Evolutionary conservation across 2,113 vertebrate genomes (phyloP), one percentile per base, ranked within the genome.

Genomic region (Tachuris rubrigastra): DNA sequence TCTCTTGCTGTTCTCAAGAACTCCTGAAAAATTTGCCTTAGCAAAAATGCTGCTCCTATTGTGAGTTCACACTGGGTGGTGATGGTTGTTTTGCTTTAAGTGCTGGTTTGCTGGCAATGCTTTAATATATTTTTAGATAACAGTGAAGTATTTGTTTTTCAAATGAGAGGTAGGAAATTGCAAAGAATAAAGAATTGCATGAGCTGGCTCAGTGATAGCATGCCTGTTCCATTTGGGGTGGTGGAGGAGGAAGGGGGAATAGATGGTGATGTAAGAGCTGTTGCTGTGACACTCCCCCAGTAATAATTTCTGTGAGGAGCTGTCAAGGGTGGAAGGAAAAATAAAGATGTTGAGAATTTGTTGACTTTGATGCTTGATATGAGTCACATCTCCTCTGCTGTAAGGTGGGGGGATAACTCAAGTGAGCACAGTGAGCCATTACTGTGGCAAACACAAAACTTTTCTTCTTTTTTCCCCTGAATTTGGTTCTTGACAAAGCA

Each of bases 91-190:
- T 93, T 96, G 93, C 90, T 94, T 95, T 63, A 81, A 95, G 71
- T 86, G 75, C 90, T 74, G 87, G 37, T 79, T 88, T 91, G 95
- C 82, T 96, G 94, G 94, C 95, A 96, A 30, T 77, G 93, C 67
- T 96, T 95, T 95, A 94, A 95, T 94, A 67, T 85, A 90, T 94
- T 97, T 96, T 96, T 94, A 96, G 95, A 90, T 94, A 97, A 97
- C 92, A 94, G 90, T 83, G 67, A 85, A 93, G 85, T 96, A 95
- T 96, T 97, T 93, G 93, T 93, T 96, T 97, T 96, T 93, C 85
- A 77, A 94, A 85, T 69, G 71, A 80, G 93, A 93, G 84, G 88
- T 97, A 94, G 90, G 96, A 95, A 96, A 91, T 92, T 94, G 75
- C 93, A 95, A 96, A 97, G 90, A 94, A 92, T 96, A 89, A 97